Conservation (phyloP, 2,888 invertebrate genomes). For the Tortrix viridana region DNA sequence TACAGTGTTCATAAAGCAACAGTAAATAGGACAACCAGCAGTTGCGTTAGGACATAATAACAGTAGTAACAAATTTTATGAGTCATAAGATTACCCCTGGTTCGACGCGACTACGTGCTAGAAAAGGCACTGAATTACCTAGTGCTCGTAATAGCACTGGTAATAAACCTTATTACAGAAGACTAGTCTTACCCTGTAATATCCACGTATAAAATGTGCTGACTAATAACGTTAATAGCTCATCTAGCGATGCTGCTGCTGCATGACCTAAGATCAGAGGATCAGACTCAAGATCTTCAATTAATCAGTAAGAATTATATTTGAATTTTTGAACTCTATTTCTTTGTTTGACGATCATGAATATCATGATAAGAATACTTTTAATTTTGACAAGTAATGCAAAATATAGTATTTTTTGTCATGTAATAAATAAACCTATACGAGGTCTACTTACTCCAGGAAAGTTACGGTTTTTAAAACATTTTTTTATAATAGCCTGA, state of each 20-base stretch:
- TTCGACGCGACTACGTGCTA: conserved; percentile 39
- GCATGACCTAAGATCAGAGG: conserved; percentile 11
- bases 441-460: too few relatives aligned
- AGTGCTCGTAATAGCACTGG: conserved; percentile 17
- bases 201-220: conserved; percentile 16
- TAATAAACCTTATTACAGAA: conserved; percentile 28
- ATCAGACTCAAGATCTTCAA: conserved; percentile 9
- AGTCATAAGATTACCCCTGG: conserved; percentile 45
- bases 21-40: conserved; percentile 13
- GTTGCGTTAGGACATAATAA: conserved; percentile 24
- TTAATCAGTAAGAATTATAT: conserved; percentile 4
- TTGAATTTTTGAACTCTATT: too few relatives aligned
- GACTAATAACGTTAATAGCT: conserved; percentile 18
- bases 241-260: conserved; percentile 10
- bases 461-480: too few relatives aligned
- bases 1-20: conserved; percentile 18
- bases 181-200: conserved; percentile 2
- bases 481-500: too few relatives aligned
- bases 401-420: too few relatives aligned
- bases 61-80: conserved; percentile 45
- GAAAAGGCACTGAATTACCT: conserved; percentile 6
- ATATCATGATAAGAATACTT: too few relatives aligned
- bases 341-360: too few relatives aligned
- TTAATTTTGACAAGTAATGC: too few relatives aligned
- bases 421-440: too few relatives aligned